Conservation (phyloP, 2,113 vertebrate genomes). For the Syngnathoides biaculeatus region DNA sequence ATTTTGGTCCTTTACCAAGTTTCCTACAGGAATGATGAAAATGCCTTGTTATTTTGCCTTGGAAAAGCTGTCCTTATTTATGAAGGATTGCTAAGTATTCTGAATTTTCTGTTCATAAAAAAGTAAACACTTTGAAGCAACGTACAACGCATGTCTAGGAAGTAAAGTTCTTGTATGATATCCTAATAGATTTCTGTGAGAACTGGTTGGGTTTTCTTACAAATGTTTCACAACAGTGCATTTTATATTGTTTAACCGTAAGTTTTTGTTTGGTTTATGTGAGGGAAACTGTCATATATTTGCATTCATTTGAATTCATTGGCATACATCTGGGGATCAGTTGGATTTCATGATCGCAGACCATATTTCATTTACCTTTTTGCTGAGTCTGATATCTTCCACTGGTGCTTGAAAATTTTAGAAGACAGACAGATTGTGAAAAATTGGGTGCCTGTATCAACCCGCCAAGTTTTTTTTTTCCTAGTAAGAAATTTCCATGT, state of each 20-base stretch:
- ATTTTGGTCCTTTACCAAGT: not conserved
- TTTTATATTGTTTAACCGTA: constrained; percentile 14
- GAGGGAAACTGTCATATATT: constrained; percentile 36
- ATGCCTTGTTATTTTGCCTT: not conserved
- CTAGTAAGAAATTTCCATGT: no score
- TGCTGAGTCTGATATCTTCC: constrained; percentile 4
- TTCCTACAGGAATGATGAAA: not conserved
- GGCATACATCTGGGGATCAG: constrained; percentile 1
- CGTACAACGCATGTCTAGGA: no score
- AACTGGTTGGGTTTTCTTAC: not conserved
- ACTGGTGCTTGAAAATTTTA: constrained; percentile 5
- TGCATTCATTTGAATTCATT: constrained; percentile 36
- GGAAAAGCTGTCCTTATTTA: not conserved
- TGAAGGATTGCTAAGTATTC: not conserved
- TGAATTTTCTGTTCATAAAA: no score
- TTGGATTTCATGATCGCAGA: not conserved
- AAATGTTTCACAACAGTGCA: not conserved
- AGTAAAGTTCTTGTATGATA: not conserved
- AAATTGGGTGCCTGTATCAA: no score
- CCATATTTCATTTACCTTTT: not conserved
- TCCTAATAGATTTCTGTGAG: not conserved
- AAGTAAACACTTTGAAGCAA: no score
- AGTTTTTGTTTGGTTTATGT: constrained; percentile 13
- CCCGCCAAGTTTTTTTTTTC: no score
- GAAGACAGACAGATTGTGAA: not conserved